Conservation (phyloP, 2,888 invertebrate genomes). For the Caenorhabditis macrosperma region DNA sequence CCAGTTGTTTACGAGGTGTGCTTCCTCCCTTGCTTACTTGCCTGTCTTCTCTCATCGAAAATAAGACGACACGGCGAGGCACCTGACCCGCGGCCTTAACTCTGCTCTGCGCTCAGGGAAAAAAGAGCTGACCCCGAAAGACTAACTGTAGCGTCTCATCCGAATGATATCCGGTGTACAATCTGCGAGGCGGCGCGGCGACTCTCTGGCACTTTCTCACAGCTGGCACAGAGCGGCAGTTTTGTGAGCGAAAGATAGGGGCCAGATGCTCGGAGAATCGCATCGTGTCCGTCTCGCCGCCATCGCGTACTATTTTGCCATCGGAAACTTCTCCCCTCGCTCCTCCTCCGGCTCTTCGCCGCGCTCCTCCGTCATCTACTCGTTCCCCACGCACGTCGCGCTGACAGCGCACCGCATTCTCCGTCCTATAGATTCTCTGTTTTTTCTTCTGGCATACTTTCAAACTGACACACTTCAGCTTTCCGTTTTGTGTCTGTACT, state of each 20-base stretch:
- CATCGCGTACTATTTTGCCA: slow-evolving; percentile 53
- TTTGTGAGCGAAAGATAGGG: slow-evolving; percentile 47
- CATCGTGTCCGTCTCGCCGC: slow-evolving; percentile 47
- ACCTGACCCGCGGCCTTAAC: slow-evolving; percentile 33
- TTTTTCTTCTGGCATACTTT: slow-evolving; percentile 22
- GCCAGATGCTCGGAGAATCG: slow-evolving; percentile 46
- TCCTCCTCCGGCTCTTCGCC: slow-evolving; percentile 50
- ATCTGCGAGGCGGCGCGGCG: slow-evolving; percentile 1
- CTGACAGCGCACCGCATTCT: slow-evolving; percentile 36
- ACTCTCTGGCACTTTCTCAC: slow-evolving; percentile 25
- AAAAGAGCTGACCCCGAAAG: neutral
- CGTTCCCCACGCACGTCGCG: slow-evolving; percentile 25
- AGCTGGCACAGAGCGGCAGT: slow-evolving; percentile 52
- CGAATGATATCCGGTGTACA: slow-evolving; percentile 14
- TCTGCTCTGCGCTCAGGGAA: neutral
- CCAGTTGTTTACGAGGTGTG: slow-evolving; percentile 57
- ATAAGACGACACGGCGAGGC: slow-evolving; percentile 37
- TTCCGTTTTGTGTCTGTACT: slow-evolving; percentile 45
- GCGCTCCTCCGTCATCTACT: slow-evolving; percentile 37
- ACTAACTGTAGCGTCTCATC: slow-evolving; percentile 6
- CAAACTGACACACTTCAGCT: slow-evolving; percentile 9
- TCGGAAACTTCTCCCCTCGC: slow-evolving; percentile 49
- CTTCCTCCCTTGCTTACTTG: slow-evolving; percentile 33
- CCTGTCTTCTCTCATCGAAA: slow-evolving; percentile 51
- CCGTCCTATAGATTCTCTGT: slow-evolving; percentile 20